Evolutionary conservation across 2,888 invertebrate species (phyloP), one percentile per base, ranked within the genome.

Genomic region (Oligia latruncula): DNA sequence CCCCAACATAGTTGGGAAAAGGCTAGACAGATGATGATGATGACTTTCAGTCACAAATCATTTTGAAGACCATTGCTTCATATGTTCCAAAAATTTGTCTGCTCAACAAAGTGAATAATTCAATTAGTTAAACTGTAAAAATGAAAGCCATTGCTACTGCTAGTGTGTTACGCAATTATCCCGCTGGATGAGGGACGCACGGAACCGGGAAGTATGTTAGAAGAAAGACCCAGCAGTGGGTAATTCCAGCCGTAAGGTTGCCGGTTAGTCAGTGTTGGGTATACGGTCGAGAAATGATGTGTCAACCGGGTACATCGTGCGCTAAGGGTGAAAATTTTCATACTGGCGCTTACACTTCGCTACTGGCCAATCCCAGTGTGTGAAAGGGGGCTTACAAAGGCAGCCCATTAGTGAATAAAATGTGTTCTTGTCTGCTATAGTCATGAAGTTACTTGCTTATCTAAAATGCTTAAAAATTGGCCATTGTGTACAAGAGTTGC

Each of bases 401-500:
- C 49, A 15, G 20, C 2, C 6, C 23, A n/a, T 40, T 6, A 17
- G 4, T 40, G n/a, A 43, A 60, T 23, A 23, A 35, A 29, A 3
- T 35, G n/a, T 67, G 9, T 43, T 23, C 43, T 46, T 35, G 23
- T n/a, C 5, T 46, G 17, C 40, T n/a, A 15, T 43, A 20, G n/a
- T 46, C 35, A 60, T 60, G 4, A 46, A 66, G 2, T 35, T 66
- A 74, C n/a, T 23, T 46, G 58, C 65, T 40, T 78, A 60, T 43
- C 13, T 17, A 15, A 17, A 75, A 52, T 71, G 55, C 52, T 71
- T n/a, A 23, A 72, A 76, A 29, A 43, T 35, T 64, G 77, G 77
- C 74, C 85, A 80, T 46, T 87, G 77, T 85, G 62, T 77, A 66
- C 81, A 84, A 58, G 84, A 77, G 65, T 43, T 68, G 55, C n/a